Base-by-base conservation (phyloP, 2,113 vertebrate species). In the Catharus minimus region DNA sequence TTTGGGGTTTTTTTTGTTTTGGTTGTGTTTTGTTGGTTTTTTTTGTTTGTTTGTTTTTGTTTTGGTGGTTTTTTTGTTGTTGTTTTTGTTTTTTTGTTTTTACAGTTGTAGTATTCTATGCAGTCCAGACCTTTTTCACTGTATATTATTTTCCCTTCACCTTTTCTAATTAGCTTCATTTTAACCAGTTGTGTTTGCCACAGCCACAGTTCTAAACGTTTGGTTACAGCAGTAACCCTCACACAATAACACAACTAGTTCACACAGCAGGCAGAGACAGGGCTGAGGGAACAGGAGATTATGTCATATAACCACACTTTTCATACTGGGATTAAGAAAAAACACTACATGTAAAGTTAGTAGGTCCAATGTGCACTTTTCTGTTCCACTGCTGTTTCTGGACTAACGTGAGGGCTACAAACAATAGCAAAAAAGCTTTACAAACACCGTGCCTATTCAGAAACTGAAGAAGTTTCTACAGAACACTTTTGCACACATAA, bases 331-430 rank as follows among this genome's bases (percentile, higher is more conserved):
- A 47, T 68, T 73, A 58, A 84, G 32, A 71, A 75, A 38, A 89
- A 32, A 65, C 33, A 32, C 13, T 68, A 53, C 15, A 67, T 58
- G 49, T 46, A 33, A 73, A 62, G 61, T 56, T 11, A 60, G 50
- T 3, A 27, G 26, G 38, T 55, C n/a, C 22, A 47, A 84, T 71
- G 28, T 10, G 8, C 49, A 77, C 20, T 24, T 36, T 23, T 53
- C 55, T 64, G 17, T 44, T 74, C 49, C 58, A 41, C 22, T 81
- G 39, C 10, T 61, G 7, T 57, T 72, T 65, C 58, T 65, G 17
- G 38, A 69, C 64, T 69, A 49, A 49, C 3, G 5, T 3, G 18
- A 73, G 8, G 53, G 32, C 24, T 82, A 72, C 0, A 0, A 61
- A 73, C 33, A 11, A 73, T 2, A 52, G 18, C 57, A 61, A 47